phyloP scores from a whole-genome alignment of 1,140 invertebrate genomes.

The Bursaphelenchus mucronatus region DNA sequence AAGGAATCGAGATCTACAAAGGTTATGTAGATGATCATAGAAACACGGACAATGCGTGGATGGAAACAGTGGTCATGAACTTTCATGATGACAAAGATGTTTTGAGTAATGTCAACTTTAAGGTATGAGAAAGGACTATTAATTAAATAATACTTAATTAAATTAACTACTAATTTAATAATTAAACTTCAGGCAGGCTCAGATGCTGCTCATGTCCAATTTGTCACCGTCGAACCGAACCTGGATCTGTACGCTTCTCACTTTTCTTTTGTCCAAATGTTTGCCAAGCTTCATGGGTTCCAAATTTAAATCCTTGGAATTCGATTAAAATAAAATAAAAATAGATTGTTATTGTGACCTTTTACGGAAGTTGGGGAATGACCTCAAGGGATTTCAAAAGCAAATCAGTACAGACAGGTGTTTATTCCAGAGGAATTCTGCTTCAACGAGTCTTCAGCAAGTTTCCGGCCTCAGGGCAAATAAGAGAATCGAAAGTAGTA shows the following conservation, averaged over 20 bases:
- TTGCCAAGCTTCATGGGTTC: conserved; percentile 24
- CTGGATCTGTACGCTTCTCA: conserved; percentile 51
- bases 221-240: conserved; percentile 33
- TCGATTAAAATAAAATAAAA: too few relatives aligned
- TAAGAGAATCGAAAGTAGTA: too few relatives aligned
- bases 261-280: conserved; percentile 32
- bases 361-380: too few relatives aligned
- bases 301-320: conserved; percentile 2
- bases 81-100: conserved; percentile 78
- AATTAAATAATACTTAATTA: too few relatives aligned
- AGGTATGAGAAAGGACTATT: conserved; percentile 60
- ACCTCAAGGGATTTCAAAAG: too few relatives aligned
- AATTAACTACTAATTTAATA: too few relatives aligned
- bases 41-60: conserved; percentile 77
- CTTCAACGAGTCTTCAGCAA: too few relatives aligned
- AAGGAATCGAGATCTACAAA: conserved; percentile 66
- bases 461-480: too few relatives aligned
- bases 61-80: conserved; percentile 83
- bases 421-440: too few relatives aligned
- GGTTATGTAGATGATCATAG: conserved; percentile 80
- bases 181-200: conserved; percentile 42
- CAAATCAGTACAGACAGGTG: too few relatives aligned
- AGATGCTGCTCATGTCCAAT: conserved; percentile 41
- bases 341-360: too few relatives aligned
- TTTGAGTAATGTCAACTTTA: conserved; percentile 69